Conservation (phyloP, 2,888 invertebrate species). For the Rhabditoides inermis region DNA sequence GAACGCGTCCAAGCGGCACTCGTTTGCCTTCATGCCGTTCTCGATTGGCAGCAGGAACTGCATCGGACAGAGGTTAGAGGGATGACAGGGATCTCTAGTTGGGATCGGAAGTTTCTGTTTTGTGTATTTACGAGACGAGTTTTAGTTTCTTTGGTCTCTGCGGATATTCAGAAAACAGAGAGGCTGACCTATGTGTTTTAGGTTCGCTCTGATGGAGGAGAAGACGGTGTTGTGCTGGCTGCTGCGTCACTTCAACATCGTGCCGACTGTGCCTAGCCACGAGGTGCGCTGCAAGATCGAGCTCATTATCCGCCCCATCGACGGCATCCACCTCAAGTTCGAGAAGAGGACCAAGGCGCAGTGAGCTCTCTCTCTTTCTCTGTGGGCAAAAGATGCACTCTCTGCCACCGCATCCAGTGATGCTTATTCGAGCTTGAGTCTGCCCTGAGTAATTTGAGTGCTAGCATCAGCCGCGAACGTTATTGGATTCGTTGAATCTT, state of each 20-base stretch:
- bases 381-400: no score
- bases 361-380: no score
- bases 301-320: slow-evolving; percentile 54
- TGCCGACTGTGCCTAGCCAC: slow-evolving; percentile 14
- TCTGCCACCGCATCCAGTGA: no score
- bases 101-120: no score
- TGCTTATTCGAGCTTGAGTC: no score
- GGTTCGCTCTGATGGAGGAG: slow-evolving; percentile 54
- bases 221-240: slow-evolving; percentile 55
- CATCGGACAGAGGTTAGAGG: slow-evolving; percentile 53
- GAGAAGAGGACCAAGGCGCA: slow-evolving; percentile 6
- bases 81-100: no score
- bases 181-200: not conserved
- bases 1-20: slow-evolving; percentile 51
- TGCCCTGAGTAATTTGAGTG: no score
- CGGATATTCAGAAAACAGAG: not conserved
- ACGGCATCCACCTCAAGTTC: slow-evolving; percentile 52
- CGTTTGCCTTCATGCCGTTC: slow-evolving; percentile 56
- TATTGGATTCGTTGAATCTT: no score
- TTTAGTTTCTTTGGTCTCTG: not conserved
- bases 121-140: no score
- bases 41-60: slow-evolving; percentile 57
- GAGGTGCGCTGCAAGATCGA: slow-evolving; percentile 52
- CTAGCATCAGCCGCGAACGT: no score
- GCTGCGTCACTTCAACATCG: slow-evolving; percentile 53